These are phyloP conservation scores for Trichopria drosophilae DNA, from an alignment of 2,888 invertebrate species.

Conservation along the genomic window DNA sequence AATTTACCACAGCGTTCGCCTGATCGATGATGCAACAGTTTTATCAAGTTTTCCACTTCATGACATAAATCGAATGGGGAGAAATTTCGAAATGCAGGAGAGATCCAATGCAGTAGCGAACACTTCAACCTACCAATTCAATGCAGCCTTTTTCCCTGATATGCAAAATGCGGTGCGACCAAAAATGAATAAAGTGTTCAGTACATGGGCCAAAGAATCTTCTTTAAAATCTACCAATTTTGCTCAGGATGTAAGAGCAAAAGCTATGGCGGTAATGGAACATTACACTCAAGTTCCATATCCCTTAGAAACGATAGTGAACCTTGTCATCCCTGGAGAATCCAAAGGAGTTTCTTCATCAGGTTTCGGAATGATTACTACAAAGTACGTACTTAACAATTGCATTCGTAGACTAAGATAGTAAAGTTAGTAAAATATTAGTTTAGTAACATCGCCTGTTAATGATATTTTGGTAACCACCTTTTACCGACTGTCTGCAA, in stretches of 20 bases:
- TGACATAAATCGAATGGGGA: slow-evolving; percentile 20
- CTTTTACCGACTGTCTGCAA: no score
- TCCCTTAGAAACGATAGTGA: slow-evolving; percentile 22
- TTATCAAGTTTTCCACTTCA: no score
- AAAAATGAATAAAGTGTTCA: slow-evolving; percentile 16
- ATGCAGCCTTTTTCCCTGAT: slow-evolving; percentile 24
- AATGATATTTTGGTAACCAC: no score
- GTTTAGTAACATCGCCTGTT: no score
- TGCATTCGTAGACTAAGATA: no score
- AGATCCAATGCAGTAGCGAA: slow-evolving; percentile 24
- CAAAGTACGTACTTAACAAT: slow-evolving; percentile 27
- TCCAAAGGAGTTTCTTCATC: slow-evolving; percentile 11
- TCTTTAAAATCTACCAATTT: slow-evolving; percentile 22
- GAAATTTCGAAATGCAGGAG: slow-evolving; percentile 12
- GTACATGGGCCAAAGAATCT: slow-evolving; percentile 4
- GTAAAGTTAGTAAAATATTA: no score
- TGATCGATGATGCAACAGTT: no score
- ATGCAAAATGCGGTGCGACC: slow-evolving; percentile 19
- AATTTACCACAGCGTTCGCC: slow-evolving; percentile 24
- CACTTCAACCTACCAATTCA: slow-evolving; percentile 26
- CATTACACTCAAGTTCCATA: slow-evolving; percentile 18
- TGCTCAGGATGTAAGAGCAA: slow-evolving; percentile 12
- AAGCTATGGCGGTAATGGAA: slow-evolving; percentile 24
- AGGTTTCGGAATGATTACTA: slow-evolving; percentile 25
- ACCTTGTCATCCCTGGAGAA: slow-evolving; percentile 21